Base-by-base conservation (phyloP, 2,888 invertebrate species). In the Ectobius pallidus region DNA sequence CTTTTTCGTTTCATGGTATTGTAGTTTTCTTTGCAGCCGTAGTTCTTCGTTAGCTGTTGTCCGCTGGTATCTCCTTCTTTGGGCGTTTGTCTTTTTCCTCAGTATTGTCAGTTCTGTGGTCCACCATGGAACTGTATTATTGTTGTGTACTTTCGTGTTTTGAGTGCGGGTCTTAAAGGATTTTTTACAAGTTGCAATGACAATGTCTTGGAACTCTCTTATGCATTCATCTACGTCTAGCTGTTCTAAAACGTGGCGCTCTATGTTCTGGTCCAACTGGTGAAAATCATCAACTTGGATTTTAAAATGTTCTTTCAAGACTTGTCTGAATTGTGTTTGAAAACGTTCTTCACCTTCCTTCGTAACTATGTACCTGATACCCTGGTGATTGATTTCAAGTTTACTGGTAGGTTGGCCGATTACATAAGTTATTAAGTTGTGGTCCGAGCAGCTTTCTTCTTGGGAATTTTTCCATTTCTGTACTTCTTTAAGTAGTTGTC, bases 121-220 rank as follows among this genome's bases (percentile, higher is more conserved):
- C 58, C 27, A 58, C 58, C 58, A 58, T 27, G 58, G 27, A 58
- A 58, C 58, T 58, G 58, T 27, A 27, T 58, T 58, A n/a, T 22
- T 25, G n/a, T 2, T 22, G 14, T 16, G 1, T 58, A 22, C 58
- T n/a, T 27, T 58, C 3, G 9, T 52, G 20, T 3, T 44, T 44
- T 44, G 44, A 16, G 3, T 7, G 9, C 2, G 11, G 44, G 2
- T 4, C 44, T 44, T 9, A 7, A 44, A 44, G 2, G 2, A 44
- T 44, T 3, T 44, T 7, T 44, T 44, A 18, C 9, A 7, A 7
- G 44, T 44, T 44, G 44, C 44, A 44, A 9, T 44, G 44, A 44
- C 44, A 44, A 44, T 44, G 44, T 44, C 44, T 44, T 44, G 11
- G 9, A 9, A 44, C 44, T 44, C 11, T 7, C 4, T 44, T 44